Evolutionary conservation across 2,888 invertebrate genomes (phyloP).

Genomic region (Molorchus minor): DNA sequence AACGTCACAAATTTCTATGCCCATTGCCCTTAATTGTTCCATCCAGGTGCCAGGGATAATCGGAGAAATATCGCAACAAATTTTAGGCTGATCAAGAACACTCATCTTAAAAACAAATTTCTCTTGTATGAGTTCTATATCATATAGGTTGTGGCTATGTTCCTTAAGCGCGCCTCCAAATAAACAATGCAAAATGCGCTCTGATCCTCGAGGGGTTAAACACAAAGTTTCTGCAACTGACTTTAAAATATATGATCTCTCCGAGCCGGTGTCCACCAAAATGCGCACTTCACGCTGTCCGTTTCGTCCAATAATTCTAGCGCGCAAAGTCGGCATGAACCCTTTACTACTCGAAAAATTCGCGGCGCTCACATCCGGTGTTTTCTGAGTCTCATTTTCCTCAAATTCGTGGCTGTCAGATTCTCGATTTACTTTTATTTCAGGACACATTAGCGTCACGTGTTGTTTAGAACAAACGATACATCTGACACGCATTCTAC

Average conservation of each 20-base stretch:
- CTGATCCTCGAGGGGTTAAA: too few relatives aligned
- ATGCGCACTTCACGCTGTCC: background rate
- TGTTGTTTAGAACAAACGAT: constrained; percentile 40
- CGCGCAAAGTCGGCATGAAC: constrained; percentile 3
- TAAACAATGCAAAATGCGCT: constrained; percentile 48
- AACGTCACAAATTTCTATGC: constrained; percentile 12
- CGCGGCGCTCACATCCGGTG: too few relatives aligned
- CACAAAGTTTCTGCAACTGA: too few relatives aligned
- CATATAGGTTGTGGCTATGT: constrained; percentile 20
- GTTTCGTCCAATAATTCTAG: background rate
- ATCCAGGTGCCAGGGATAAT: constrained; percentile 22
- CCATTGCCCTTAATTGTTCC: constrained; percentile 8
- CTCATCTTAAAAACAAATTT: constrained; percentile 4
- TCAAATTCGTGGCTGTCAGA: too few relatives aligned
- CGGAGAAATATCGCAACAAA: constrained; percentile 17
- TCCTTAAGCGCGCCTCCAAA: constrained; percentile 55
- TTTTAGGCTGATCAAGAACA: constrained; percentile 21
- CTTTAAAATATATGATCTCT: too few relatives aligned
- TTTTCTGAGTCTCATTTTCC: too few relatives aligned
- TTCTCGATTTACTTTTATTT: constrained; percentile 14
- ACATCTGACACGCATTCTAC: constrained; percentile 39
- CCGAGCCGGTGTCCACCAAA: constrained; percentile 9
- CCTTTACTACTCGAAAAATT: background rate
- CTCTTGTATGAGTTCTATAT: constrained; percentile 3
- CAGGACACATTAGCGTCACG: constrained; percentile 43